phyloP scores from a whole-genome alignment of 2,888 invertebrate species.

The Callyntrura guangdongensis region DNA sequence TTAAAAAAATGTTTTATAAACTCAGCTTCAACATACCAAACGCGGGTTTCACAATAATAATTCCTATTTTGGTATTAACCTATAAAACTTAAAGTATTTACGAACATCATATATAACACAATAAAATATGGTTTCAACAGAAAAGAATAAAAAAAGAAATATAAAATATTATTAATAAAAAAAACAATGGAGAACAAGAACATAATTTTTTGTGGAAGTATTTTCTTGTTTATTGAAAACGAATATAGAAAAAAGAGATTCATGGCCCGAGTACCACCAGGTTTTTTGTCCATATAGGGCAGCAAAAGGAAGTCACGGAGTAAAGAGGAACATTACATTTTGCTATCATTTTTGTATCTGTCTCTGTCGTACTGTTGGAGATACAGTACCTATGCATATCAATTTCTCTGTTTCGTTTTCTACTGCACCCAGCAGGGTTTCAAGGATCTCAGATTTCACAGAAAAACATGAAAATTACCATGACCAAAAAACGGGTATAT shows the following conservation, averaged over 20 bases:
- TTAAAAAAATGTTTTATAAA: background rate
- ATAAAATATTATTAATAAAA: constrained; percentile 40
- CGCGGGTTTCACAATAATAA: background rate
- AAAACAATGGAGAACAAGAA: constrained; percentile 28
- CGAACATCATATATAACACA: background rate
- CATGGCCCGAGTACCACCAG: background rate
- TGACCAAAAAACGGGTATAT: constrained; percentile 64
- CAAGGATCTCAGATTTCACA: constrained; percentile 59
- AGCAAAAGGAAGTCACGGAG: background rate
- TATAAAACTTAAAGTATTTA: constrained; percentile 16
- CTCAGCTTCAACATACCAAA: background rate
- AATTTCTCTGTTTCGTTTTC: background rate
- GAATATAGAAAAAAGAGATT: background rate
- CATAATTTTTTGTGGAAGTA: constrained; percentile 52
- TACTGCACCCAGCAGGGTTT: constrained; percentile 63
- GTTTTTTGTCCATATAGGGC: background rate
- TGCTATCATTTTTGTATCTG: no score
- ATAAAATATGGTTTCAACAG: constrained; percentile 1
- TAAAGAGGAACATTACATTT: background rate
- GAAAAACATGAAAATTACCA: constrained; percentile 52
- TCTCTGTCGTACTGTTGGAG: background rate
- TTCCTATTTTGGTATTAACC: constrained; percentile 21
- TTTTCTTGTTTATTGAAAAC: constrained; percentile 36
- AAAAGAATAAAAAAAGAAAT: background rate
- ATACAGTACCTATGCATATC: background rate